A percentile compares a stretch with the other conserved stretches of the same genome.
These are phyloP conservation scores for Chaetops frenatus DNA, from an alignment of 2,113 vertebrate genomes.

Conservation along the genomic window DNA sequence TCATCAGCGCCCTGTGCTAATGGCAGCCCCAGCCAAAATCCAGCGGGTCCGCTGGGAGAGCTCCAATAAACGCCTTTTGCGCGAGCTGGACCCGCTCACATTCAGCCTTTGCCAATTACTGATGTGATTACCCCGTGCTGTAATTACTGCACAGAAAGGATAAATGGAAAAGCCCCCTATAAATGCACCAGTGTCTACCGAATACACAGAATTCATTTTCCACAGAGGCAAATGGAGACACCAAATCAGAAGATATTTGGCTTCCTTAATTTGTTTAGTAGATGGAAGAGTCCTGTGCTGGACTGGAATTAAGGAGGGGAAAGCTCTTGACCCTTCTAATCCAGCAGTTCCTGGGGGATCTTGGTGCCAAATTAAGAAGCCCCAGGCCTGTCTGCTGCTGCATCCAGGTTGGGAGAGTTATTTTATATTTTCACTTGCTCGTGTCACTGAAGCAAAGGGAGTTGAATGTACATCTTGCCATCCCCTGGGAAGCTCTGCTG, in stretches of 20 bases:
- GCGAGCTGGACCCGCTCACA: background rate
- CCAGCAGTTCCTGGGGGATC: no score
- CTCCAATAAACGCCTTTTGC: fast-evolving
- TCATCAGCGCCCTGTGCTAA: background rate
- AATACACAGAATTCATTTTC: fast-evolving
- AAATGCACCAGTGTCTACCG: fast-evolving
- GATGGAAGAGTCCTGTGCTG: no score
- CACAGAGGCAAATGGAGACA: background rate
- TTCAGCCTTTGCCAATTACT: fast-evolving
- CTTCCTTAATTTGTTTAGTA: background rate
- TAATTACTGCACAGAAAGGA: background rate
- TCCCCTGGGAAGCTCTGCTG: background rate
- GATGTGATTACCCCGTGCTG: fast-evolving
- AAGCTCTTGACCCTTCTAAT: fast-evolving
- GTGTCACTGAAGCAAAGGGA: fast-evolving
- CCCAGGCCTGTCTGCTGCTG: background rate
- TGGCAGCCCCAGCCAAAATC: background rate
- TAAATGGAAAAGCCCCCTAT: background rate
- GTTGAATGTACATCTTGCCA: background rate
- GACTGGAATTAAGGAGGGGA: fast-evolving
- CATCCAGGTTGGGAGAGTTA: fast-evolving
- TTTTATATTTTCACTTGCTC: background rate
- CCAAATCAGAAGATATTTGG: background rate
- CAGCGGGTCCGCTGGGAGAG: background rate
- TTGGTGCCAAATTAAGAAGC: background rate